These are phyloP conservation scores for Lissonota sp. DNA, from an alignment of 2,888 invertebrate genomes.

Conservation along the genomic window DNA sequence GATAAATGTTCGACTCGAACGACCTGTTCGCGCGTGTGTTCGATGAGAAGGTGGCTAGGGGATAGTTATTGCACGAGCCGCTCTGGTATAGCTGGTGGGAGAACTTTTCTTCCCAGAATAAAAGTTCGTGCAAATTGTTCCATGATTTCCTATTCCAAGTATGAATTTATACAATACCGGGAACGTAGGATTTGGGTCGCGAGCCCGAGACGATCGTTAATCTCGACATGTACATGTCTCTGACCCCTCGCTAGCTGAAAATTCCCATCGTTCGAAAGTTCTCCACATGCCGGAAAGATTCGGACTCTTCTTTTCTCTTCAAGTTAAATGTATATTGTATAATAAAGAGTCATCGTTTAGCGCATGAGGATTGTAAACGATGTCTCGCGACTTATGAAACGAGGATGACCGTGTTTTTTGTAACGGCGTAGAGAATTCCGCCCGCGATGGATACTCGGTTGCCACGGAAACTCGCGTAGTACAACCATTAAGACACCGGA, in stretches of 20 bases:
- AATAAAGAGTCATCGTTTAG: neutral
- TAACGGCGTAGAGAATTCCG: slow-evolving; percentile 3
- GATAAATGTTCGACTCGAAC: slow-evolving; percentile 28
- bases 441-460: slow-evolving; percentile 22
- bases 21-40: slow-evolving; percentile 19
- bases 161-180: slow-evolving; percentile 33
- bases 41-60: slow-evolving; percentile 6
- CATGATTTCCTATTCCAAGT: slow-evolving; percentile 37
- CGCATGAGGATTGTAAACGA: neutral
- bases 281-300: neutral
- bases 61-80: slow-evolving; percentile 35
- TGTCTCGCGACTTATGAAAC: neutral
- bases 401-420: neutral
- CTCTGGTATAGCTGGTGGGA: neutral
- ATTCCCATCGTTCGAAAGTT: neutral
- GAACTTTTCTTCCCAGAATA: slow-evolving; percentile 42
- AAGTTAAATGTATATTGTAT: neutral
- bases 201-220: no score
- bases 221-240: no score
- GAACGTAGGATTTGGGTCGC: slow-evolving; percentile 27
- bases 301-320: neutral
- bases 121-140: slow-evolving; percentile 24
- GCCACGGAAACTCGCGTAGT: slow-evolving; percentile 60
- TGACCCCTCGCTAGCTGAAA: neutral
- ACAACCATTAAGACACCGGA: slow-evolving; percentile 69